Evolutionary conservation across 1,140 invertebrate species (phyloP).

Genomic region (Linepithema humile): DNA sequence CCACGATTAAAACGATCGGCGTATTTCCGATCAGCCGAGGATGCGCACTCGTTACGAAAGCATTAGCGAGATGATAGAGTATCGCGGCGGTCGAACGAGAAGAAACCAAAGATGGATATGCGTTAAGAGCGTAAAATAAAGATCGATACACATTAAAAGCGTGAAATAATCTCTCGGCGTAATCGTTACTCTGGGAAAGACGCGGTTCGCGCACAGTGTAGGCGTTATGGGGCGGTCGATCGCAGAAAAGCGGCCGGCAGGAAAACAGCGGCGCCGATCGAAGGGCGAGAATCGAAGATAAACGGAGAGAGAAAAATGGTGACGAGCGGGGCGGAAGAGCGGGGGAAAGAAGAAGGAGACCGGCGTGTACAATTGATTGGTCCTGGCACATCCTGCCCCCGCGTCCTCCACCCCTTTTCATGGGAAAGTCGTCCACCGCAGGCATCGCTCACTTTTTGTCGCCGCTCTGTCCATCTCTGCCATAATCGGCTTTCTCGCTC

Average conservation of each 20-base stretch:
- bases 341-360: slow-evolving; percentile 77
- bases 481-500: slow-evolving; percentile 58
- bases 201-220: neutral
- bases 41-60: neutral
- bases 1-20: neutral
- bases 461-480: slow-evolving; percentile 47
- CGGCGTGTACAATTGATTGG: slow-evolving; percentile 84
- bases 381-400: slow-evolving; percentile 82
- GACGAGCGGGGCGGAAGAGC: neutral
- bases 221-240: slow-evolving; percentile 3
- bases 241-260: slow-evolving; percentile 40
- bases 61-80: neutral
- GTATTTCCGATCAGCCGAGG: too few relatives aligned
- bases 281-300: slow-evolving; percentile 4
- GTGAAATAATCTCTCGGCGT: slow-evolving; percentile 17
- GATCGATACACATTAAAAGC: neutral
- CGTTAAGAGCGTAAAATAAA: slow-evolving; percentile 25
- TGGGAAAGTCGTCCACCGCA: slow-evolving; percentile 82
- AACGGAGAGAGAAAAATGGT: slow-evolving; percentile 51
- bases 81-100: neutral
- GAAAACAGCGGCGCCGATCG: slow-evolving; percentile 40
- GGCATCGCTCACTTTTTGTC: slow-evolving; percentile 74
- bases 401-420: slow-evolving; percentile 76
- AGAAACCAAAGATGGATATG: neutral
- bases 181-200: neutral